Conservation (phyloP, 2,888 invertebrate species). For the Callyntrura guangdongensis region DNA sequence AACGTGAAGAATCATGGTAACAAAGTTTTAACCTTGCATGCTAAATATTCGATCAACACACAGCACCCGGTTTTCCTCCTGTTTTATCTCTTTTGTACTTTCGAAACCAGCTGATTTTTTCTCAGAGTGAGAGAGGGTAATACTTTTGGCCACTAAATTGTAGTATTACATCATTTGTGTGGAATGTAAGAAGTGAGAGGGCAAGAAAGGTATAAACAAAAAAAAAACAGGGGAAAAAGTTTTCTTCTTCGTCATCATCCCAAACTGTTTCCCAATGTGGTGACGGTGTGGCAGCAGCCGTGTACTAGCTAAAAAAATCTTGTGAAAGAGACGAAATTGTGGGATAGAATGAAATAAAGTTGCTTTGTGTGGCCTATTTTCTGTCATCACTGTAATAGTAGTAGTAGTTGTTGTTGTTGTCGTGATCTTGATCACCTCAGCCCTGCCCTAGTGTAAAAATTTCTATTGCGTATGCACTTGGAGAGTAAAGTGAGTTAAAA, state of each 20-base stretch:
- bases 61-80: not conserved
- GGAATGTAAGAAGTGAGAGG: not conserved
- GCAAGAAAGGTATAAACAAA: not conserved
- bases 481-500: too few species aligned
- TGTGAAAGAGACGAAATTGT: not conserved
- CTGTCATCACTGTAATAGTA: not conserved
- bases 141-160: not conserved
- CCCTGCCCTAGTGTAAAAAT: not conserved
- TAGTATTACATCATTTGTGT: not conserved
- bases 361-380: not conserved
- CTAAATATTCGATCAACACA: too few species aligned
- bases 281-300: not conserved
- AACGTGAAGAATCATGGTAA: too few species aligned
- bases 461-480: not conserved
- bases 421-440: not conserved
- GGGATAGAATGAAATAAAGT: not conserved
- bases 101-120: constrained; percentile 30
- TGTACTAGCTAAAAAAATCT: not conserved
- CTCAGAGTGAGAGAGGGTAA: constrained; percentile 4
- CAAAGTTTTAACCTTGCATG: too few species aligned
- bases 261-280: not conserved
- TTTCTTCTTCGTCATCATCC: constrained; percentile 1
- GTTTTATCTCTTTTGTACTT: not conserved
- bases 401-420: too few species aligned
- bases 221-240: not conserved